Evolutionary conservation across 2,113 vertebrate species (phyloP).

Genomic region (Chloebia gouldiae): DNA sequence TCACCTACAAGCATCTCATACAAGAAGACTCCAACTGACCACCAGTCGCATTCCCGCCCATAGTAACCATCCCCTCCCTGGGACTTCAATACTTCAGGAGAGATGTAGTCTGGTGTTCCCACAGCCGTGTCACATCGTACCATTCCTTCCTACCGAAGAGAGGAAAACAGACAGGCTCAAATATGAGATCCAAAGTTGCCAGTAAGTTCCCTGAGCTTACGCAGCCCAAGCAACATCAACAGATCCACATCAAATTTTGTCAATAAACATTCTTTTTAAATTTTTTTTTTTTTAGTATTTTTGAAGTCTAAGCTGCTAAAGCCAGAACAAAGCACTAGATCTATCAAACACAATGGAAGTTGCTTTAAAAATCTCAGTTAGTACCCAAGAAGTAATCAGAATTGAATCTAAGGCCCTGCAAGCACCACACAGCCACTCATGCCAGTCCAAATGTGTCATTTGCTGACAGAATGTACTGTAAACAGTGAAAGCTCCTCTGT

Average conservation of each 20-base stretch:
- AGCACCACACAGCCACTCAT: not conserved
- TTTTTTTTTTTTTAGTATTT: not conserved
- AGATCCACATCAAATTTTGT: not conserved
- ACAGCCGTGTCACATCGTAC: conserved; percentile 99
- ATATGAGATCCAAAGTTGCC: not conserved
- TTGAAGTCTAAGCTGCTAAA: not conserved
- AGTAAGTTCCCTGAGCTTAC: not conserved
- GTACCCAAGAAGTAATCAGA: not conserved
- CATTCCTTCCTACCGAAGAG: conserved; percentile 88
- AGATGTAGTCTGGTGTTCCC: conserved; percentile 98
- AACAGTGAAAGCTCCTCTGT: not conserved
- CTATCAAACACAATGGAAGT: not conserved
- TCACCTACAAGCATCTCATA: conserved; percentile 99
- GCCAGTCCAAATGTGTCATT: not conserved
- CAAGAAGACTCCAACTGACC: conserved; percentile 98
- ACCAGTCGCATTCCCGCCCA: conserved; percentile 98
- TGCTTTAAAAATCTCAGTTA: not conserved
- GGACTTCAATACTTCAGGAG: conserved; percentile 97
- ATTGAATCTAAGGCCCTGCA: not conserved
- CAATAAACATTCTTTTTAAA: not conserved
- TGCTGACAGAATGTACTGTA: not conserved
- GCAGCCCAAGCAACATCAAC: not conserved
- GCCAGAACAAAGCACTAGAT: not conserved
- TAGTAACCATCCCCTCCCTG: conserved; percentile 98
- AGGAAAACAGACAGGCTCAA: not conserved